These are phyloP conservation scores for Brachirus orientalis DNA, from an alignment of 2,113 vertebrate species.

Conservation along the genomic window DNA sequence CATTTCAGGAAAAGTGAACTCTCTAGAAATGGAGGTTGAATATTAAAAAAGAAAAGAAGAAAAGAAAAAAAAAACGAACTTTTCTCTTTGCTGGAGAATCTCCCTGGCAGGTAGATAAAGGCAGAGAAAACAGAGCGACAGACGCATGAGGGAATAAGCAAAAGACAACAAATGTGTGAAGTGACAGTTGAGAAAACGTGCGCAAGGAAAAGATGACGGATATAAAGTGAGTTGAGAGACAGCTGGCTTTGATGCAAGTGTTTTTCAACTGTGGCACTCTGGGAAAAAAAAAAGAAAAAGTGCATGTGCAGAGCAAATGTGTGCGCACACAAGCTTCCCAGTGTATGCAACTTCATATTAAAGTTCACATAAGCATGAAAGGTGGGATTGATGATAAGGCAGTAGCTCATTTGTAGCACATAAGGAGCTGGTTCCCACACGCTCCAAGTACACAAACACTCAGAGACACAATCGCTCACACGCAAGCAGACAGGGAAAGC, in stretches of 20 bases:
- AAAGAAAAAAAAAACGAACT: conserved; percentile 34
- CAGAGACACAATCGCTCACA: conserved; percentile 26
- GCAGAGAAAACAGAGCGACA: conserved; percentile 49
- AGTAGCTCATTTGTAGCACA: conserved; percentile 64
- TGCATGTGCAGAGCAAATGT: not conserved
- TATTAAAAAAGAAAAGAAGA: conserved; percentile 48
- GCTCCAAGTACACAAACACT: conserved; percentile 42
- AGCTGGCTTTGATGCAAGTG: conserved; percentile 67
- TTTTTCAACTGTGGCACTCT: conserved; percentile 60
- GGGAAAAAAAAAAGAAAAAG: conserved; percentile 9
- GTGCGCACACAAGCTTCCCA: conserved; percentile 4
- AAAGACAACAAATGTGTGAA: conserved; percentile 59
- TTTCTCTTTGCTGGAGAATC: conserved; percentile 55
- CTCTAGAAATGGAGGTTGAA: conserved; percentile 67
- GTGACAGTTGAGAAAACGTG: conserved; percentile 60
- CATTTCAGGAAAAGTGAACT: conserved; percentile 67
- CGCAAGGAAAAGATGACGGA: conserved; percentile 62
- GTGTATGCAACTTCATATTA: conserved; percentile 47
- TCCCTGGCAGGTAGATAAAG: conserved; percentile 54
- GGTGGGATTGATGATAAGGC: conserved; percentile 69
- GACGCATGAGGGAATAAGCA: conserved; percentile 50
- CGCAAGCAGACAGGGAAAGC: conserved; percentile 39
- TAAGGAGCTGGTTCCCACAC: conserved; percentile 37
- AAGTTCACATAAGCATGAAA: conserved; percentile 68
- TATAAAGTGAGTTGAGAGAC: conserved; percentile 66